These are phyloP conservation scores for Apodemia hepburni DNA, from an alignment of 2,888 invertebrate genomes.

Conservation along the genomic window DNA sequence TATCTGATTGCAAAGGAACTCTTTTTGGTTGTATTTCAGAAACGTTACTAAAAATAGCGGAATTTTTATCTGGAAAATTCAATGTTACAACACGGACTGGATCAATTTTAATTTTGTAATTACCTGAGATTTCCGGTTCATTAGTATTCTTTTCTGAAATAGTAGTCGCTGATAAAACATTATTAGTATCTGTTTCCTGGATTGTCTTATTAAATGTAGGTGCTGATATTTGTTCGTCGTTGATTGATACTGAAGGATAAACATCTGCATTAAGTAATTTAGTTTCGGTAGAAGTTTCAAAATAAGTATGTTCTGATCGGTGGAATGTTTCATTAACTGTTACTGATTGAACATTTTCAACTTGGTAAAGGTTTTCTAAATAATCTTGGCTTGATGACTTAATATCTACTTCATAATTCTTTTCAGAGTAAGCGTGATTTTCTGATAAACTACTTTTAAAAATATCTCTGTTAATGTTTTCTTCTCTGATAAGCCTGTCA, in stretches of 20 bases:
- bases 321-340: neutral
- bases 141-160: neutral
- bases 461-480: neutral
- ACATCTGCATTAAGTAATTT: neutral
- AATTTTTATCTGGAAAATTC: neutral
- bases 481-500: neutral
- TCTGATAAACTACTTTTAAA: constrained; percentile 10
- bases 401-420: neutral
- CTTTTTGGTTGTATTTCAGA: constrained; percentile 6
- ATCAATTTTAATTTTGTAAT: neutral
- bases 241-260: neutral
- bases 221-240: neutral
- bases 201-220: neutral
- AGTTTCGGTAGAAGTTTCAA: neutral
- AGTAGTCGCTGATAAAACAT: neutral
- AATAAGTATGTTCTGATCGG: neutral
- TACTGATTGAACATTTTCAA: neutral
- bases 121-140: neutral
- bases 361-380: neutral
- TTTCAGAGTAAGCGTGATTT: neutral
- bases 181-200: neutral
- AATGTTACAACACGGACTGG: neutral
- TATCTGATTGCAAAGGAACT: neutral
- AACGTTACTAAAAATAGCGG: neutral
- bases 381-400: neutral